Evolutionary conservation across 2,888 invertebrate genomes (phyloP), one percentile per base, ranked within the genome.

Genomic region (Callinectes sapidus): DNA sequence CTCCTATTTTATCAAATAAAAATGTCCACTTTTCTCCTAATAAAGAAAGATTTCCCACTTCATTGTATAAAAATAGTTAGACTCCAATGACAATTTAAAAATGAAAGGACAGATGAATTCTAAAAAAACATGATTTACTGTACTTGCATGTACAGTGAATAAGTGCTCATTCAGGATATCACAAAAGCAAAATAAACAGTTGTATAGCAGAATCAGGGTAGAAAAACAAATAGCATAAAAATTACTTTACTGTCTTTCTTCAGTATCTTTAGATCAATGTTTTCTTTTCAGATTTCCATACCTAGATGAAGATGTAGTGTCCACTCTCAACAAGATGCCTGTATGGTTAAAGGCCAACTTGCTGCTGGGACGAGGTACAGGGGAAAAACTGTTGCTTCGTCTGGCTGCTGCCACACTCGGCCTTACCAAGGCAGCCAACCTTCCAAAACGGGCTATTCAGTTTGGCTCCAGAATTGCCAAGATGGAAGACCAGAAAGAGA

Each of bases 361-460:
- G n/a, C 95, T 96, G 89, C 96, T 97, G 95, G 97, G 97, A 48
- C 96, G 97, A 95, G 99, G 99, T 42, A 95, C 98, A 90, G 99
- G 99, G n/a, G 99, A 99, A 95, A 99, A 99, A 96, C 96, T 99
- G 90, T 96, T 99, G 89, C 96, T 99, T 86, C 96, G 99, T 95
- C 92, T 96, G 35, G 95, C 95, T 93, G 96, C 96, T 14, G 81
- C 94, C 18, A 95, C 95, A 71, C 95, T 96, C 2, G 96, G 96
- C 1, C 95, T 96, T 18, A 61, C 86, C n/a, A 86, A 93, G 2
- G 95, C 95, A 6, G 95, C 95, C 13, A 95, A 96, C 86, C 97
- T 98, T 89, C 98, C 98, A 86, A 99, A 99, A 96, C 96, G 98
- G 95, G 99, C 99, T 0, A 97, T 99, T 95, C 99, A 99, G 96